Conservation (phyloP, 2,797 vertebrate genomes). For the Urocyon cinereoargenteus region DNA sequence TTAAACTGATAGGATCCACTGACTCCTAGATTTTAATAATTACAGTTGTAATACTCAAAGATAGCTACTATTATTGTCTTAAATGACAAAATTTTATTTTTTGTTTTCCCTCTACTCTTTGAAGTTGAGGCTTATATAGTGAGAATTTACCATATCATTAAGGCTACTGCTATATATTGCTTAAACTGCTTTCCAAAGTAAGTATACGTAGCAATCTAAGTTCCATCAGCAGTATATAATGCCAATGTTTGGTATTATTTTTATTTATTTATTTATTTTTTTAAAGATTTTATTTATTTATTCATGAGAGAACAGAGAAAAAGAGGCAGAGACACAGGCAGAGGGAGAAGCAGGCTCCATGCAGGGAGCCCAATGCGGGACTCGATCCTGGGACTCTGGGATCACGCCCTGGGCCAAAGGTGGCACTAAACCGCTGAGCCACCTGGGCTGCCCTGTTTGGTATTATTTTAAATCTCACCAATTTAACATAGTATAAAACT, state of each 20-base stretch:
- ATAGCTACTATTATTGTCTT: background rate
- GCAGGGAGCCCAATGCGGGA: too few relatives aligned
- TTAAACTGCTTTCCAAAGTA: slow-evolving; percentile 27
- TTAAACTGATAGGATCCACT: background rate
- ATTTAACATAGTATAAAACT: background rate
- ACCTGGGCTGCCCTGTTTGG: background rate
- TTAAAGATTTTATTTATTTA: too few relatives aligned
- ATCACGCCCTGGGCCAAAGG: too few relatives aligned
- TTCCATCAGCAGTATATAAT: background rate
- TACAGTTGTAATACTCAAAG: background rate
- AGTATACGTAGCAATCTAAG: background rate
- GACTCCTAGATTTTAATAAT: background rate
- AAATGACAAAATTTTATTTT: background rate
- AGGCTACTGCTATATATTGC: background rate
- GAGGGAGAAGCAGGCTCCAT: too few relatives aligned
- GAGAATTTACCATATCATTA: background rate
- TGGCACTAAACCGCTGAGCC: too few relatives aligned
- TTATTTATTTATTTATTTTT: background rate
- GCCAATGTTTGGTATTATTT: background rate
- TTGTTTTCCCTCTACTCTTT: background rate
- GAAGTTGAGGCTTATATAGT: background rate
- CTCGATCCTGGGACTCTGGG: too few relatives aligned
- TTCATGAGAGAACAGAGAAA: too few relatives aligned
- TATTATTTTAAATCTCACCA: slow-evolving; percentile 36
- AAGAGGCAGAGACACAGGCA: too few relatives aligned